Evolutionary conservation across 2,113 vertebrate genomes (phyloP).

Genomic region (Ondatra zibethicus): DNA sequence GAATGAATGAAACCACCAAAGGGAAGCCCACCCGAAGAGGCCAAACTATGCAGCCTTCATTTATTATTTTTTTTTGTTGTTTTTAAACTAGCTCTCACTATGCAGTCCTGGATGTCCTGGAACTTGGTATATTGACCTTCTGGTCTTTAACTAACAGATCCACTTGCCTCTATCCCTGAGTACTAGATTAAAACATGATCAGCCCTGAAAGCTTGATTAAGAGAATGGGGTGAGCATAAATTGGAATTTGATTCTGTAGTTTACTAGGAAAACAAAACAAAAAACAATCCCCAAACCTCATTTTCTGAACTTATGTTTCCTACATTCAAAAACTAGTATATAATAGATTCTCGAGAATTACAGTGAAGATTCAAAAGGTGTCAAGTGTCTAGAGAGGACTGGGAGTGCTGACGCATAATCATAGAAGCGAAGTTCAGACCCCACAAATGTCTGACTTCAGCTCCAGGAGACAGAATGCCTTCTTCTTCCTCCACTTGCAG

Average conservation of each 20-base stretch:
- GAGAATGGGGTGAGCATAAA: neutral
- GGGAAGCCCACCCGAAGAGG: neutral
- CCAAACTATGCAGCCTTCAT: neutral
- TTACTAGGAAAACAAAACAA: neutral
- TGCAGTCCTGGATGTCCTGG: neutral
- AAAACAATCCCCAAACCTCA: neutral
- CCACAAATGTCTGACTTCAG: neutral
- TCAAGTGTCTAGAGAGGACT: neutral
- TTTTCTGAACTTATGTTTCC: neutral
- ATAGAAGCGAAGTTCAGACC: neutral
- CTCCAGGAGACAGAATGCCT: neutral
- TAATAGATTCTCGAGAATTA: neutral
- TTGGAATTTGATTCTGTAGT: neutral
- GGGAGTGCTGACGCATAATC: neutral
- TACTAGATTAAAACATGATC: neutral
- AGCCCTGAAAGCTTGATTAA: neutral
- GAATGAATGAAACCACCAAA: neutral
- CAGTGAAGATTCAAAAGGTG: neutral
- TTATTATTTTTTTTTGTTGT: neutral
- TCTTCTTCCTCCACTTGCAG: neutral
- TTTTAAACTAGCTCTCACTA: neutral
- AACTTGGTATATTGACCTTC: neutral
- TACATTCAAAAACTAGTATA: neutral
- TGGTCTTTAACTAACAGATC: neutral
- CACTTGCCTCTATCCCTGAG: neutral